Evolutionary conservation across 1,140 invertebrate species (phyloP).

Genomic region (Hydropsyche tenuis): DNA sequence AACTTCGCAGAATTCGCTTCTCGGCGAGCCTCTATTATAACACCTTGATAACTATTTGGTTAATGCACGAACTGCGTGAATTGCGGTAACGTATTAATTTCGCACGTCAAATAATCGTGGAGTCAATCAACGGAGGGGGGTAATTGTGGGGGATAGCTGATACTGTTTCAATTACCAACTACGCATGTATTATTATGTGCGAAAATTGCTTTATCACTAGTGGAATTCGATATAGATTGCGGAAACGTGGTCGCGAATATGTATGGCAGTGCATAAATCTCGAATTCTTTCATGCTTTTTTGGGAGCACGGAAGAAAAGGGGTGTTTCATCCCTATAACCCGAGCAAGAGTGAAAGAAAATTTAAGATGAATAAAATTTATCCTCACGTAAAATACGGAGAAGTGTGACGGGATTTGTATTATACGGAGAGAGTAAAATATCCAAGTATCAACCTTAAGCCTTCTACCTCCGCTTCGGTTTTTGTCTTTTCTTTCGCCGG

Average conservation of each 20-base stretch:
- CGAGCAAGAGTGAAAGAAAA: constrained; percentile 1
- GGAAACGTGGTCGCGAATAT: too few relatives aligned
- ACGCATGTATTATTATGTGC: too few relatives aligned
- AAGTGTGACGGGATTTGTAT: constrained; percentile 22
- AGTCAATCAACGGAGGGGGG: neutral
- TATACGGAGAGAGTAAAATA: constrained; percentile 6
- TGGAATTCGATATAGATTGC: too few relatives aligned
- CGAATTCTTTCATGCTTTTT: neutral
- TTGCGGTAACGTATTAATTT: neutral
- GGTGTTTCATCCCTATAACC: neutral
- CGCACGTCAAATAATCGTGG: neutral
- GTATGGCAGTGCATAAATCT: neutral
- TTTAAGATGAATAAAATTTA: constrained; percentile 23
- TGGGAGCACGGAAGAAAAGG: neutral
- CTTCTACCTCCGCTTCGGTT: neutral
- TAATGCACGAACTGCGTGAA: constrained; percentile 23
- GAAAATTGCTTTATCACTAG: too few relatives aligned
- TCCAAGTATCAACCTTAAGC: constrained; percentile 14
- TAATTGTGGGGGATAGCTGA: neutral
- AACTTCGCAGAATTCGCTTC: constrained; percentile 5
- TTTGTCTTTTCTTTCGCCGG: neutral
- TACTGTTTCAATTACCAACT: constrained; percentile 11
- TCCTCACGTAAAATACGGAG: constrained; percentile 23
- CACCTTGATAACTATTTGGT: constrained; percentile 29
- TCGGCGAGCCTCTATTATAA: constrained; percentile 2